Base-by-base conservation (phyloP, 2,113 vertebrate genomes). In the Elephas maximus region DNA sequence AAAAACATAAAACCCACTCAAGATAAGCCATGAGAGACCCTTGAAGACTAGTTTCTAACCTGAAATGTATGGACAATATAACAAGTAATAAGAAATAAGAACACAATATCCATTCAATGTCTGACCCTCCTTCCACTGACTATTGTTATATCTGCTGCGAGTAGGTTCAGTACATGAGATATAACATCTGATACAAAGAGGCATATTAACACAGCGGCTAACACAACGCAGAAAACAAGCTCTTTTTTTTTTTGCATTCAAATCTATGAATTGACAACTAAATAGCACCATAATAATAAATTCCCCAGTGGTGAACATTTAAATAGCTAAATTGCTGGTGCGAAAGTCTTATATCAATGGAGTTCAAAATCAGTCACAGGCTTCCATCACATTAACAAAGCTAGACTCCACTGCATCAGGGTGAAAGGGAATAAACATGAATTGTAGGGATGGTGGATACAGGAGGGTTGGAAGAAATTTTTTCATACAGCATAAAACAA, bases 161-260 rank as follows among this genome's bases (percentile, higher is more conserved):
- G 24, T 26, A 74, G 77, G 57, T 57, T 65, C 63, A 85, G 7
- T 67, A 44, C 11, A 51, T 57, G 65, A 81, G 86, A 91, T 1
- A 0, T 82, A 79, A 94, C 95, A 94, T 87, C 71, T n/a, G 67
- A 94, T 87, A 86, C 33, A 93, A 94, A 95, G 30, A 96, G 96
- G 77, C 82, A 86, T 0, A 0, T 95, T 97, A 74, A 65, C 81
- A 94, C 96, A 80, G 69, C 91, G 85, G 51, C 73, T 94, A 88
- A 95, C 71, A 97, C 69, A 96, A 91, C 78, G 95, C 71, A 96
- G 97, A 96, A 98, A 98, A 94, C 37, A 97, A 96, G 90, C 88
- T 90, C 77, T 93, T 41, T 95, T 98, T 83, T 51, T 95, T 97
- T 91, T 96, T 15, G 96, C 88, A 86, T 92, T 89, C 88, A 93